Conservation (phyloP, 1,140 invertebrate species). For the Drosophila neocordata region DNA sequence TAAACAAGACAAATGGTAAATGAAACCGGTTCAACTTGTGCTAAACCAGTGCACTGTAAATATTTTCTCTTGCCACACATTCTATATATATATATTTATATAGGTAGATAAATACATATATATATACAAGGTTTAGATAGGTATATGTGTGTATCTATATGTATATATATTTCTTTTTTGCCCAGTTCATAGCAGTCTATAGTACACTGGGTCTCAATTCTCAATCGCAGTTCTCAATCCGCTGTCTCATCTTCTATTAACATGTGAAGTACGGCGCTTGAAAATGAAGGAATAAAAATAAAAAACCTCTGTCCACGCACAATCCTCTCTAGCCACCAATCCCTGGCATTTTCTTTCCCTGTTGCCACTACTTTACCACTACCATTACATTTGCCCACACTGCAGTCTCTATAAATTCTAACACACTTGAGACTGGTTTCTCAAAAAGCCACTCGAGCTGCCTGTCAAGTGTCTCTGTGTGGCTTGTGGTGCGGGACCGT, state of each 20-base stretch:
- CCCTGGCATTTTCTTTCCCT: conserved; percentile 3
- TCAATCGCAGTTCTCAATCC: conserved; percentile 44
- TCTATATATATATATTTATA: conserved; percentile 17
- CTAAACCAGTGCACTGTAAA: conserved; percentile 46
- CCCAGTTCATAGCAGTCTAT: background rate
- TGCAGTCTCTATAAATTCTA: conserved; percentile 65
- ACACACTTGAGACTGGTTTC: conserved; percentile 77
- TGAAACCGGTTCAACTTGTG: conserved; percentile 55
- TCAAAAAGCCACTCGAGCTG: conserved; percentile 75
- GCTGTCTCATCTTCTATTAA: conserved; percentile 26
- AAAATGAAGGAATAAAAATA: conserved; percentile 40
- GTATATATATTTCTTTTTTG: background rate
- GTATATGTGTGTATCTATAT: conserved; percentile 25
- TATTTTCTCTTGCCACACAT: conserved; percentile 46
- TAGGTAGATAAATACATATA: background rate
- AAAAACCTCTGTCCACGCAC: conserved; percentile 36
- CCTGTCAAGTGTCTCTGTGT: conserved; percentile 70
- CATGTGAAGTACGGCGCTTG: conserved; percentile 72
- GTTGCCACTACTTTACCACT: background rate
- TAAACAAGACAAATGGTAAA: conserved; percentile 41
- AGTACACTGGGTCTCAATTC: conserved; percentile 21
- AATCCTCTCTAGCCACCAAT: conserved; percentile 13
- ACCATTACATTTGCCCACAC: conserved; percentile 38
- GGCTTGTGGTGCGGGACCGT: conserved; percentile 44
- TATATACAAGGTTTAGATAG: background rate